Evolutionary conservation across 35 echinoderm and acorn worm genomes (phyloP).

Genomic region (Strongylocentrotus purpuratus): DNA sequence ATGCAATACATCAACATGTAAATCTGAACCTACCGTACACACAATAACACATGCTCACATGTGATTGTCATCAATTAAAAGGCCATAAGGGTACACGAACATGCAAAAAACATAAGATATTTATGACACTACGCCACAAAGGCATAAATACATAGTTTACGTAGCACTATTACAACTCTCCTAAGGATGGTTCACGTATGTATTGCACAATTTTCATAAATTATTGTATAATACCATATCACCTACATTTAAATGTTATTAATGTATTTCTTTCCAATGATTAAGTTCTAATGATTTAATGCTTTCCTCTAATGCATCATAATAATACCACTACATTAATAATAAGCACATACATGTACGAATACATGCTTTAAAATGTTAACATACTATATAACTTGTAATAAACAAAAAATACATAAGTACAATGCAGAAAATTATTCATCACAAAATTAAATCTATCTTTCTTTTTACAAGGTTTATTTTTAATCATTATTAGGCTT

Average conservation of each 20-base stretch:
- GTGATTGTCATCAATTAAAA: not conserved
- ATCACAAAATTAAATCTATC: not conserved
- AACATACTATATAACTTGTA: not conserved
- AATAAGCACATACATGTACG: not conserved
- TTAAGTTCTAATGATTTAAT: not conserved
- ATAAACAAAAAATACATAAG: not conserved
- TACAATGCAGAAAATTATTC: not conserved
- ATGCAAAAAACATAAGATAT: not conserved
- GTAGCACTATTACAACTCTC: not conserved
- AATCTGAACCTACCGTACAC: not conserved
- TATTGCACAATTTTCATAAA: slow-evolving; percentile 19
- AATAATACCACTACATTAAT: not conserved
- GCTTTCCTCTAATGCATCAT: not conserved
- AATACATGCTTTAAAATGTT: not conserved
- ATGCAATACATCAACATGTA: not conserved
- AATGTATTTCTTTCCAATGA: not conserved
- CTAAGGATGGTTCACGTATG: not conserved
- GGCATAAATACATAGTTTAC: not conserved
- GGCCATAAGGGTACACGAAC: not conserved
- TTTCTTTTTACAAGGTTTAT: slow-evolving; percentile 1
- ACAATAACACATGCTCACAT: not conserved
- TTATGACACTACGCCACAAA: not conserved
- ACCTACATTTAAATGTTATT: not conserved
- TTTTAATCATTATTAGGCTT: not conserved
- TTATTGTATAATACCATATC: not conserved